These are phyloP conservation scores for Pogonus chalceus DNA, from an alignment of 1,140 invertebrate genomes.

Conservation along the genomic window DNA sequence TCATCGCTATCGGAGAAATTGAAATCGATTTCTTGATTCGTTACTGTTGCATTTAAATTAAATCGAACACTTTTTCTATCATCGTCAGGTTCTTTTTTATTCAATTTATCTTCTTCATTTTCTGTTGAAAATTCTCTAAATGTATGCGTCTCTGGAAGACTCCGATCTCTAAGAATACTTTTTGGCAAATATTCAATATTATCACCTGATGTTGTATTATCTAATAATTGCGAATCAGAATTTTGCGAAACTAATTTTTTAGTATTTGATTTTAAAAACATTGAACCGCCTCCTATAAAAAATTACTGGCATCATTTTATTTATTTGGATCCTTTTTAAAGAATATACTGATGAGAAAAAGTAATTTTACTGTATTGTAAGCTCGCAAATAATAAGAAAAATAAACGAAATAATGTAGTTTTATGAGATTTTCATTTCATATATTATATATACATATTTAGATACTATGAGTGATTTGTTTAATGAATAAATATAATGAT, in stretches of 20 bases:
- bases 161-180: constrained; percentile 59
- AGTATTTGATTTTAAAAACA: constrained; percentile 59
- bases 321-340: constrained; percentile 16
- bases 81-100: constrained; percentile 49
- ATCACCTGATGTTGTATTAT: constrained; percentile 22
- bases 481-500: not conserved
- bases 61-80: constrained; percentile 63
- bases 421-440: not conserved
- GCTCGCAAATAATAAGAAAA: too few relatives aligned
- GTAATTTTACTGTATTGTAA: too few relatives aligned
- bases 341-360: too few relatives aligned
- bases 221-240: constrained; percentile 16
- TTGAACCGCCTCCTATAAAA: constrained; percentile 48
- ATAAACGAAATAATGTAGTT: too few relatives aligned
- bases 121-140: constrained; percentile 30
- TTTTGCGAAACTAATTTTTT: constrained; percentile 32
- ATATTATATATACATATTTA: not conserved
- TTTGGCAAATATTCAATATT: constrained; percentile 44
- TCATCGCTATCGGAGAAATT: constrained; percentile 32
- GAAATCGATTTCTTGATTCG: constrained; percentile 23
- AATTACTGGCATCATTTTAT: constrained; percentile 30
- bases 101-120: constrained; percentile 25
- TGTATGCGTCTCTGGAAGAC: constrained; percentile 38
- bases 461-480: too few relatives aligned
- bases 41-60: constrained; percentile 41